Evolutionary conservation across 2,888 invertebrate genomes (phyloP), one percentile per base, ranked within the genome.

Genomic region (Rugalucina vietnamica): DNA sequence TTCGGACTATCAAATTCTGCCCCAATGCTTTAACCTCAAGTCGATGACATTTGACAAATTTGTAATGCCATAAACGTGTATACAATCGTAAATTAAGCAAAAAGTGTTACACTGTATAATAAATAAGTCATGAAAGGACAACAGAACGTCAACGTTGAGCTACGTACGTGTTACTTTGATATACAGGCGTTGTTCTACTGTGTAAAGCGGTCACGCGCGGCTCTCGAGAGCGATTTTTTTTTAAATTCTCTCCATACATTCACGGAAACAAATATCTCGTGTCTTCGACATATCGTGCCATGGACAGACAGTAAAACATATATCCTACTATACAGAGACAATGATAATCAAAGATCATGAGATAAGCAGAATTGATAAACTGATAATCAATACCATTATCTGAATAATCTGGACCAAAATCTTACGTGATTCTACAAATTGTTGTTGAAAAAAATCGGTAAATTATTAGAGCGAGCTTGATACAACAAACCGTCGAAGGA

Each of bases 371-470:
- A 34, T 21, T 65, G 65, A 65, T 29, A 10, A 3, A 34, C 34
- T 65, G 65, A 65, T 65, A 65, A 65, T 65, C 65, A 65, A 65
- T 65, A 65, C 18, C 34, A 65, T 65, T 65, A 65, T 65, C 43
- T 43, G 8, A 18, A n/a, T n/a, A 12, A 43, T 43, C 65, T 65
- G 29, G 34, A 18, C 65, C 65, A 65, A 34, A 12, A 65, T 65
- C 65, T 65, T 54, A 34, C 32, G 34, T 65, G 65, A 65, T 65
- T 65, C 65, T 10, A 18, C 65, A 65, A 65, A 34, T 65, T 65
- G 34, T 29, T 34, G 32, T 65, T n/a, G n/a, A n/a, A n/a, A 65
- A 34, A 32, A 65, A 65, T 65, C 65, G 21, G 32, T 65, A 34
- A 65, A 24, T 65, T 34, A 65, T 65, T 34, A 65, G 65, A 34